Percentiles rank a stretch among this genome's conserved stretches.
Evolutionary conservation across 2,113 vertebrate species (phyloP).

Genomic region (Chionis minor): DNA sequence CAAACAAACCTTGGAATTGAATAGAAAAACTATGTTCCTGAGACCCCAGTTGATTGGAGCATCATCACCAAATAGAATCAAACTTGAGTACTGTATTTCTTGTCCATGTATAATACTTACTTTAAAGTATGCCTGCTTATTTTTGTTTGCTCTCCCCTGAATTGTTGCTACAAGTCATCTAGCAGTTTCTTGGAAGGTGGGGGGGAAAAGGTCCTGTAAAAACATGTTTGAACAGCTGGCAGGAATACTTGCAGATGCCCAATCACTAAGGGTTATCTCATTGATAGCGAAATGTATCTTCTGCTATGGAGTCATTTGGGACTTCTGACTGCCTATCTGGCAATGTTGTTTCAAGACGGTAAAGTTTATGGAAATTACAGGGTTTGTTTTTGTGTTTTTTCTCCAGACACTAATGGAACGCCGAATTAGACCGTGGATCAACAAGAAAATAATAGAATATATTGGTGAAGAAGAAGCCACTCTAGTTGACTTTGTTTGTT

Average conservation of each 20-base stretch:
- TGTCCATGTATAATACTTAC: neutral
- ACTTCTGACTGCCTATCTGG: neutral
- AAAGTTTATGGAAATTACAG: neutral
- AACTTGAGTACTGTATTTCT: neutral
- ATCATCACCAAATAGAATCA: neutral
- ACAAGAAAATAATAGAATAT: constrained; percentile 99
- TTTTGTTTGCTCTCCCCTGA: neutral
- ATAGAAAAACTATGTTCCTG: neutral
- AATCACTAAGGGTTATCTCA: neutral
- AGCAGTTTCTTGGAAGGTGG: neutral
- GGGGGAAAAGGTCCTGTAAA: neutral
- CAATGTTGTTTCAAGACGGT: neutral
- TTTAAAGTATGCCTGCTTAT: neutral
- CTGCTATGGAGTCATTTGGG: neutral
- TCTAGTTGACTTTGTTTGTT: constrained; percentile 97
- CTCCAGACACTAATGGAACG: constrained; percentile 93
- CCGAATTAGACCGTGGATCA: constrained; percentile 97
- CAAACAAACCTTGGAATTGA: neutral
- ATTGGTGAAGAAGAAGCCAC: constrained; percentile 98
- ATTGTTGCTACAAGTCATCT: neutral
- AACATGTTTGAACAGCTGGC: neutral
- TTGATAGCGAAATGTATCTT: neutral
- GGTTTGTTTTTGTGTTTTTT: neutral
- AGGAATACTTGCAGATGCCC: neutral
- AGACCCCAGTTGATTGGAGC: neutral